Evolutionary conservation across 2,113 vertebrate genomes (phyloP).

Genomic region (Crotophaga sulcirostris): DNA sequence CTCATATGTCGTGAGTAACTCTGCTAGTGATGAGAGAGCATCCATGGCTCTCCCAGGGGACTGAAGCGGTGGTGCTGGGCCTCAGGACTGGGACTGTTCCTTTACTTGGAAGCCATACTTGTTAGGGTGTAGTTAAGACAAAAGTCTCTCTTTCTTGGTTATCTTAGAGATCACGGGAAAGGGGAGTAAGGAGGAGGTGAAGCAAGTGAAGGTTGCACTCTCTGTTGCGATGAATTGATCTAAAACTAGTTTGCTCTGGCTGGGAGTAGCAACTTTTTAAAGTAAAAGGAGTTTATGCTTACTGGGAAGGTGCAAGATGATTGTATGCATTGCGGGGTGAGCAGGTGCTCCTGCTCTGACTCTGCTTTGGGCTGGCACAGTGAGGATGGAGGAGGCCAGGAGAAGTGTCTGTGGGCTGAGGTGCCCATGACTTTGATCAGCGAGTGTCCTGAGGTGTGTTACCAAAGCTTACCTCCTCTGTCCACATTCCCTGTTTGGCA

Average conservation of each 20-base stretch:
- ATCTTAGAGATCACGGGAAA: neutral
- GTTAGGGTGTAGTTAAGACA: neutral
- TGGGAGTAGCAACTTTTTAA: neutral
- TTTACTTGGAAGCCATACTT: neutral
- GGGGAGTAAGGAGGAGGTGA: neutral
- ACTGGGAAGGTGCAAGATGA: fast-evolving
- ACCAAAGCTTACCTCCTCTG: neutral
- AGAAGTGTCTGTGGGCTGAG: neutral
- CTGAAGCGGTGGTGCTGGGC: neutral
- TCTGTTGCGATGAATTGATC: neutral
- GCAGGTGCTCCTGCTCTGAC: neutral
- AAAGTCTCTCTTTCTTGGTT: neutral
- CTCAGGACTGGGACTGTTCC: neutral
- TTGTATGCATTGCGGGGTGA: fast-evolving
- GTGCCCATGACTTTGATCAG: fast-evolving
- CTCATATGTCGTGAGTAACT: neutral
- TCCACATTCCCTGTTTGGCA: neutral
- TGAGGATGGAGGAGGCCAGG: fast-evolving
- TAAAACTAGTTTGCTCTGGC: neutral
- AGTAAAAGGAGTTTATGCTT: neutral
- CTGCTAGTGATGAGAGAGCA: neutral
- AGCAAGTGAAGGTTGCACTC: neutral
- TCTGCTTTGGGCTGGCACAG: neutral
- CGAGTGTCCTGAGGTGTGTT: neutral
- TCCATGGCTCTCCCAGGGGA: neutral